Conservation (phyloP, 2,888 invertebrate species). For the Agonopterix alstromeriana region DNA sequence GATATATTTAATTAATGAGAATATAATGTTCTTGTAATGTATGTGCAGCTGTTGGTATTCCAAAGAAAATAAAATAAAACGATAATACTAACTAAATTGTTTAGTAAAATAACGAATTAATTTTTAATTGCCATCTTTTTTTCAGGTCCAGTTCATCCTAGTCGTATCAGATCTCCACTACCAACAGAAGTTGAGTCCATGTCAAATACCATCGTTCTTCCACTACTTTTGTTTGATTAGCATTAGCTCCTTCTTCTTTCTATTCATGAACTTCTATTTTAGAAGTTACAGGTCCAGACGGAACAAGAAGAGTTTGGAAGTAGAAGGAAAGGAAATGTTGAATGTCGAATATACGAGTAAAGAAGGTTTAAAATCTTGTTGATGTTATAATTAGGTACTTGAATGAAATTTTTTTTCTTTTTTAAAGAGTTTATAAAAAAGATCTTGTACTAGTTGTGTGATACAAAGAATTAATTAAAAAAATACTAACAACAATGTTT, state of each 20-base stretch:
- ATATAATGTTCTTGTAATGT: too few species aligned
- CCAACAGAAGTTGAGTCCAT: constrained; percentile 58
- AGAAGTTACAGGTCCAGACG: constrained; percentile 37
- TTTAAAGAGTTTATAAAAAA: too few species aligned
- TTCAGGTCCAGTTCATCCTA: constrained; percentile 60
- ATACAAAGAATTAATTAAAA: too few species aligned
- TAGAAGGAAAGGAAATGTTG: constrained; percentile 7
- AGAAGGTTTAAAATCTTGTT: too few species aligned
- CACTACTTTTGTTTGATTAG: constrained; percentile 75
- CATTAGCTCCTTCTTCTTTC: constrained; percentile 77
- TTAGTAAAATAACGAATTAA: not conserved
- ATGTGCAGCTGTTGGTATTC: not conserved
- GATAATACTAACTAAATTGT: not conserved
- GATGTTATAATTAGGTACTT: too few species aligned
- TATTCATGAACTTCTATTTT: constrained; percentile 80
- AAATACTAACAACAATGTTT: too few species aligned
- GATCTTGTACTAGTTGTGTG: too few species aligned
- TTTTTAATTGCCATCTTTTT: constrained; percentile 9
- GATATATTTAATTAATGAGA: too few species aligned
- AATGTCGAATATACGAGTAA: constrained; percentile 4
- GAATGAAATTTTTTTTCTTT: too few species aligned
- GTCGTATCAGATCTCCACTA: constrained; percentile 54
- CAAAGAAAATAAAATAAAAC: not conserved
- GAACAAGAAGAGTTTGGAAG: constrained; percentile 15
- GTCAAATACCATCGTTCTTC: constrained; percentile 65